These are phyloP conservation scores for Thunnus albacares DNA, from an alignment of 2,797 vertebrate species.

Conservation along the genomic window DNA sequence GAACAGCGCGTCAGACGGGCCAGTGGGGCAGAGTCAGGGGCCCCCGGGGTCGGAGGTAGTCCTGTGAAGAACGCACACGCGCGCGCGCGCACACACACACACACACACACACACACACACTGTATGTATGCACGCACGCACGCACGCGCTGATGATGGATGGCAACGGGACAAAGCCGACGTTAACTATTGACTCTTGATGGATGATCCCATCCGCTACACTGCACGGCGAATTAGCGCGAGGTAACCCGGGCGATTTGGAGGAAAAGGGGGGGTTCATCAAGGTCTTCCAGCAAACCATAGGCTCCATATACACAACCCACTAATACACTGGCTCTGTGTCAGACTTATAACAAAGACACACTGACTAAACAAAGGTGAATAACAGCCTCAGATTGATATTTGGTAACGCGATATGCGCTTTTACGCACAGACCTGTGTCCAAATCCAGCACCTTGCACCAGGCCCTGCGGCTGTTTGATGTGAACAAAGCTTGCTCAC, in stretches of 20 bases:
- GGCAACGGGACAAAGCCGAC: conserved; percentile 81
- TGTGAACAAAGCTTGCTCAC: conserved; percentile 68
- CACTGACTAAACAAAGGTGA: conserved; percentile 38
- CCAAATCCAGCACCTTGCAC: conserved; percentile 33
- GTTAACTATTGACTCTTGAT: conserved; percentile 90
- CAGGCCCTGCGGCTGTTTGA: conserved; percentile 51
- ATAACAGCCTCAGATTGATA: conserved; percentile 33
- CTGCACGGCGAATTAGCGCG: conserved; percentile 75
- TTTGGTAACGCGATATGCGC: conserved; percentile 60
- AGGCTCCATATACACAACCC: conserved; percentile 1
- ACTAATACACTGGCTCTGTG: conserved; percentile 31
- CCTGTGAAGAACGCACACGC: conserved; percentile 51
- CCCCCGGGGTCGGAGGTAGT: conserved; percentile 70
- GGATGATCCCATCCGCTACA: conserved; percentile 84
- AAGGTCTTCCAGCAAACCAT: background rate
- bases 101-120: background rate
- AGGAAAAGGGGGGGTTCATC: background rate
- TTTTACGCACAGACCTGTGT: conserved; percentile 55
- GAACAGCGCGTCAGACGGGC: conserved; percentile 56
- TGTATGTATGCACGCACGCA: conserved; percentile 19
- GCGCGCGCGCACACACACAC: conserved; percentile 39
- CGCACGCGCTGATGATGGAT: conserved; percentile 82
- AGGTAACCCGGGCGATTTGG: conserved; percentile 74
- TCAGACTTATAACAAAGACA: conserved; percentile 48
- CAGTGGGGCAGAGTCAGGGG: conserved; percentile 70